phyloP scores from a whole-genome alignment of 2,888 invertebrate genomes.

The Odontomyia ornata region DNA sequence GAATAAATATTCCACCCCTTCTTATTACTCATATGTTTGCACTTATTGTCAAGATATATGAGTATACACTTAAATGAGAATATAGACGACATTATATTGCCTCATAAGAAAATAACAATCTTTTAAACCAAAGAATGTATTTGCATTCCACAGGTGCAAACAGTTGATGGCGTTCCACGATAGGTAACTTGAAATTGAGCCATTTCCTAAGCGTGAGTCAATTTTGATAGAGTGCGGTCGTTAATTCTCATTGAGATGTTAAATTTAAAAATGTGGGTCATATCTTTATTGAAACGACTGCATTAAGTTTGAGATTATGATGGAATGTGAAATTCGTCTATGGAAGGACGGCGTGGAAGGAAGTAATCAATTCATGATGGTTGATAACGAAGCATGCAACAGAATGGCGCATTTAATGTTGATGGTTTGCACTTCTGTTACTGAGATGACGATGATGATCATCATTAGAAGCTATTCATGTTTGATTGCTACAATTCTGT shows the following conservation, averaged over 20 bases:
- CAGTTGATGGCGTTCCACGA: neutral
- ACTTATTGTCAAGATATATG: neutral
- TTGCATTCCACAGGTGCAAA: neutral
- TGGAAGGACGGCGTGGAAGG: neutral
- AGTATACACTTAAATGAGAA: neutral
- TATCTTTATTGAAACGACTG: conserved; percentile 4
- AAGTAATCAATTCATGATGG: neutral
- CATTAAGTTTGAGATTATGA: neutral
- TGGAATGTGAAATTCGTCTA: neutral
- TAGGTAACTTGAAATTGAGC: neutral
- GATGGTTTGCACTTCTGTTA: too few relatives aligned
- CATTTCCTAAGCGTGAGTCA: neutral
- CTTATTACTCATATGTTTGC: neutral
- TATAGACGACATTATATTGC: neutral
- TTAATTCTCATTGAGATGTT: neutral
- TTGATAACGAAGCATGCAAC: neutral
- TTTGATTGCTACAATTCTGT: too few relatives aligned
- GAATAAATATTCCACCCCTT: conserved; percentile 3
- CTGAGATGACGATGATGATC: too few relatives aligned
- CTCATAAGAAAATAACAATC: neutral
- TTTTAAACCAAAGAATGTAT: neutral
- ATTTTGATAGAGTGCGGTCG: conserved; percentile 1
- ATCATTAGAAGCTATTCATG: too few relatives aligned
- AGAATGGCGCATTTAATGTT: neutral
- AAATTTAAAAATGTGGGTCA: neutral